A percentile compares a stretch with the other conserved stretches of the same genome.
phyloP scores from a whole-genome alignment of 2,888 invertebrate genomes.

The Schrankia costaestrigalis region DNA sequence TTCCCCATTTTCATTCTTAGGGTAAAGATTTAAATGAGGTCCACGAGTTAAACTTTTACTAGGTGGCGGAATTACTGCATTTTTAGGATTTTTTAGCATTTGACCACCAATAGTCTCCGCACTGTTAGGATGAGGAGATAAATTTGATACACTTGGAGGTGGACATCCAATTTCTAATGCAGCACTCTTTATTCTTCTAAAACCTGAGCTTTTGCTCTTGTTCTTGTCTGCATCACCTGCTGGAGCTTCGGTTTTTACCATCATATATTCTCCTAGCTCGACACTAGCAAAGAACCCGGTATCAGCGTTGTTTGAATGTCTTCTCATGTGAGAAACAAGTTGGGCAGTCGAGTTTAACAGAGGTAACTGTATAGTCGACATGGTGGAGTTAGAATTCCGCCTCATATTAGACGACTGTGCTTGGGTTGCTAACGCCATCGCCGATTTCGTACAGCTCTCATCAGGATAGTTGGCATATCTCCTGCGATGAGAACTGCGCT shows the following conservation, averaged over 20 bases:
- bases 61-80: slow-evolving; percentile 83
- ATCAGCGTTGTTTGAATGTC: slow-evolving; percentile 83
- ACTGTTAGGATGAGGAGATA: slow-evolving; percentile 91
- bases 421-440: slow-evolving; percentile 65
- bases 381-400: slow-evolving; percentile 82
- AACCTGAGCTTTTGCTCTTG: slow-evolving; percentile 82
- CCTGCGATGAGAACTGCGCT: slow-evolving; percentile 60
- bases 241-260: slow-evolving; percentile 75
- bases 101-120: slow-evolving; percentile 87
- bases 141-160: slow-evolving; percentile 84
- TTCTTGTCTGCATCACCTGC: slow-evolving; percentile 60
- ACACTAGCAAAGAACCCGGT: slow-evolving; percentile 80
- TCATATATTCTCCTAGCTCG: slow-evolving; percentile 76
- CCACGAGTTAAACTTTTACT: slow-evolving; percentile 85
- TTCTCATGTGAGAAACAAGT: slow-evolving; percentile 74
- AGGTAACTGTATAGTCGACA: slow-evolving; percentile 82
- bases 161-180: slow-evolving; percentile 86
- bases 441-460: slow-evolving; percentile 74
- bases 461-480: slow-evolving; percentile 70
- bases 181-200: slow-evolving; percentile 85
- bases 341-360: slow-evolving; percentile 73
- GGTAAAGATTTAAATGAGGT: slow-evolving; percentile 85
- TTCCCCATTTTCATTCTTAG: slow-evolving; percentile 83
- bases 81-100: slow-evolving; percentile 84
- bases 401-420: slow-evolving; percentile 76